A percentile compares a stretch with the other conserved stretches of the same genome.
Evolutionary conservation across 2,797 vertebrate species (phyloP).

Genomic region (Sitta carolinensis): DNA sequence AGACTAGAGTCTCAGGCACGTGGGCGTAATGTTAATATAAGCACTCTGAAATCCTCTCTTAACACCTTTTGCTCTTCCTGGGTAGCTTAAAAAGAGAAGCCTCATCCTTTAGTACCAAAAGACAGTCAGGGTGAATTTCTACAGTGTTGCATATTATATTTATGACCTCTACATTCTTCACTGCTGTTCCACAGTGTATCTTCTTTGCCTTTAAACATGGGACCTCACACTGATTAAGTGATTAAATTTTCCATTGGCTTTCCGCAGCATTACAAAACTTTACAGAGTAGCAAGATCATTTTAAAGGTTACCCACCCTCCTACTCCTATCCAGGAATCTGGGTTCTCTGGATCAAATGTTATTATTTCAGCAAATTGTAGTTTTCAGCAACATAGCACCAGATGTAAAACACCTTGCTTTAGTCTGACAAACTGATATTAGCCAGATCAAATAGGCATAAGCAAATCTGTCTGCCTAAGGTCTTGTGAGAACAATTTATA

Average conservation of each 20-base stretch:
- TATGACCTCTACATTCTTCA: neutral
- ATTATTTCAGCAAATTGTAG: neutral
- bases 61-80: neutral
- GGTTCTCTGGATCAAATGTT: neutral
- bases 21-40: neutral
- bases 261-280: neutral
- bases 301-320: neutral
- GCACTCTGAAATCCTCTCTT: neutral
- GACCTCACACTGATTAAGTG: neutral
- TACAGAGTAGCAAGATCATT: neutral
- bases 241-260: neutral
- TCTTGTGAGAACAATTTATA: neutral
- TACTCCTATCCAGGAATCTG: neutral
- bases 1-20: fast-evolving
- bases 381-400: neutral
- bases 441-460: neutral
- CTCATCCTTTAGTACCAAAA: neutral
- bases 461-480: neutral
- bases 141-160: neutral
- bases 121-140: neutral
- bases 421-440: neutral
- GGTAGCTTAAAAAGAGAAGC: neutral
- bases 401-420: neutral
- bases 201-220: neutral
- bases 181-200: neutral